phyloP scores from a whole-genome alignment of 1,140 invertebrate genomes.

The Heliothis virescens region DNA sequence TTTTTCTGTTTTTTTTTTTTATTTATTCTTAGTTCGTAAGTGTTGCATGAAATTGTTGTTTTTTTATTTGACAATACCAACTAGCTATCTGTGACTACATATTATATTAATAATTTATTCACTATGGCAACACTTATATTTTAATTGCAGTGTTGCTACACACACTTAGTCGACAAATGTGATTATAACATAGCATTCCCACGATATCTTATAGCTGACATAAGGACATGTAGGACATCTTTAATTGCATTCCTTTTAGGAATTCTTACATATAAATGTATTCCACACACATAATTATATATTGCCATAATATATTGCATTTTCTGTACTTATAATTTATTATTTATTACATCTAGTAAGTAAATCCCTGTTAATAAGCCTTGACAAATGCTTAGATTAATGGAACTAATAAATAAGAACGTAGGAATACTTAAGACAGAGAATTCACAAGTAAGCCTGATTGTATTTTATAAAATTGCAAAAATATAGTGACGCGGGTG shows the following conservation, averaged over 20 bases:
- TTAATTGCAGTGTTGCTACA: neutral
- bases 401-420: neutral
- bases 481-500: neutral
- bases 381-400: slow-evolving; percentile 1
- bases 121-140: slow-evolving; percentile 12
- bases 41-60: neutral
- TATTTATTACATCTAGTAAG: neutral
- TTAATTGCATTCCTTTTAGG: neutral
- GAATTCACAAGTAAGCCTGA: neutral
- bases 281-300: neutral
- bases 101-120: neutral
- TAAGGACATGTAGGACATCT: neutral
- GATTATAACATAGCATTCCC: slow-evolving; percentile 1
- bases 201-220: neutral
- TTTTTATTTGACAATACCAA: neutral
- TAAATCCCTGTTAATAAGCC: slow-evolving; percentile 1
- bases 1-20: neutral
- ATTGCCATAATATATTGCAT: slow-evolving; percentile 24
- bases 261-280: neutral
- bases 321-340: slow-evolving; percentile 6
- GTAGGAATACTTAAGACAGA: neutral
- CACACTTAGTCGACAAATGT: neutral
- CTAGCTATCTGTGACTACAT: neutral
- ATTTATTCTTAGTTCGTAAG: neutral
- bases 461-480: slow-evolving; percentile 1